These are phyloP conservation scores for Chitala chitala DNA, from an alignment of 2,113 vertebrate species.

Conservation along the genomic window DNA sequence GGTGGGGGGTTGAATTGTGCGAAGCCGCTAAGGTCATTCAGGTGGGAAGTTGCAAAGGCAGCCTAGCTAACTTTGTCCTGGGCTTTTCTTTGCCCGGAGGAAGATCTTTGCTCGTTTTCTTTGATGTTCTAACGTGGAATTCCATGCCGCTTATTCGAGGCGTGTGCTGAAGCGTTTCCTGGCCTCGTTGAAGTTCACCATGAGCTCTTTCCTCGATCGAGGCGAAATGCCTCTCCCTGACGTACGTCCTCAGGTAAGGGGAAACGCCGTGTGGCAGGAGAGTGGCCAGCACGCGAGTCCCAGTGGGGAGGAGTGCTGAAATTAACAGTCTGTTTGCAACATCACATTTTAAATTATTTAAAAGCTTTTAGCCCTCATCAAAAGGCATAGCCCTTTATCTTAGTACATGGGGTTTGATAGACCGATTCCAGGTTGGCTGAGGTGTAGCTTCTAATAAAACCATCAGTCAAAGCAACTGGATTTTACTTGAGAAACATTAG, in stretches of 20 bases:
- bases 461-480: too few species aligned
- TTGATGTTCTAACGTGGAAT: too few species aligned
- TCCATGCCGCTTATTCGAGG: not conserved
- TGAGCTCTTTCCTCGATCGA: not conserved
- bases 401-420: not conserved
- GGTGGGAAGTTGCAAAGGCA: not conserved
- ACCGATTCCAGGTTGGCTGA: not conserved
- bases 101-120: not conserved
- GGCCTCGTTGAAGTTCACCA: not conserved
- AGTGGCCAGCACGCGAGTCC: not conserved
- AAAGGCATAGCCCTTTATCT: not conserved
- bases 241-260: conserved; percentile 4
- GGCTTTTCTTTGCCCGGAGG: not conserved
- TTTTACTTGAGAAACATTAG: too few species aligned
- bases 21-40: too few species aligned
- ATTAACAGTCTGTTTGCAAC: not conserved
- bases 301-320: not conserved
- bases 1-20: too few species aligned
- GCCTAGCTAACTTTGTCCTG: not conserved
- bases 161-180: not conserved
- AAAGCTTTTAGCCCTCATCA: not conserved
- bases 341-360: not conserved
- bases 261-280: not conserved
- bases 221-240: conserved; percentile 3
- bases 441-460: not conserved